These are phyloP conservation scores for Hirundo rustica DNA, from an alignment of 2,797 vertebrate species.

Conservation along the genomic window DNA sequence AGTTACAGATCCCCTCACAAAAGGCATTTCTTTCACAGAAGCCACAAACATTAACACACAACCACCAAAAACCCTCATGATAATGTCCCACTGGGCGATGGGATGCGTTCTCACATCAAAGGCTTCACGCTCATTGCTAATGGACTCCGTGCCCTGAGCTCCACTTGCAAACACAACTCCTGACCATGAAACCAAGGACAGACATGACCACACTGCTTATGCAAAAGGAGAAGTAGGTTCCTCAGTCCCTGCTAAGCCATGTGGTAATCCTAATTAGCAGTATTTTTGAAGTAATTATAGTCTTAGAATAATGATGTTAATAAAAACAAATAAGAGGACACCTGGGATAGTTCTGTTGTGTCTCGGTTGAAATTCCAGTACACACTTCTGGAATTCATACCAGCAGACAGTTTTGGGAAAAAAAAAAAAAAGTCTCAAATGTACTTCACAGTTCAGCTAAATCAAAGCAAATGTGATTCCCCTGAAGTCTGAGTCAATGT, in stretches of 20 bases:
- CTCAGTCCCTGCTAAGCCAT: background rate
- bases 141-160: accelerated
- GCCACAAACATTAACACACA: background rate
- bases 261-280: background rate
- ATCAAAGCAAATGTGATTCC: background rate
- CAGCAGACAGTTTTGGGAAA: background rate
- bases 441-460: background rate
- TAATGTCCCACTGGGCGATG: accelerated
- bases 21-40: background rate
- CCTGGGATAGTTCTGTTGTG: background rate
- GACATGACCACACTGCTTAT: background rate
- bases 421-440: background rate
- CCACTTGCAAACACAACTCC: background rate
- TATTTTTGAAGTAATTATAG: background rate
- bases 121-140: background rate
- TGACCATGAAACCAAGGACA: background rate
- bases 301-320: background rate
- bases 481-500: background rate
- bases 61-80: background rate
- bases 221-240: background rate
- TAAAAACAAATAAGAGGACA: background rate
- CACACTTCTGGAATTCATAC: background rate
- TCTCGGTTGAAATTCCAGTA: background rate
- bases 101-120: background rate
- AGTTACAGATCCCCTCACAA: background rate